phyloP scores from a whole-genome alignment of 2,888 invertebrate genomes.

The Druceiella hillmani region DNA sequence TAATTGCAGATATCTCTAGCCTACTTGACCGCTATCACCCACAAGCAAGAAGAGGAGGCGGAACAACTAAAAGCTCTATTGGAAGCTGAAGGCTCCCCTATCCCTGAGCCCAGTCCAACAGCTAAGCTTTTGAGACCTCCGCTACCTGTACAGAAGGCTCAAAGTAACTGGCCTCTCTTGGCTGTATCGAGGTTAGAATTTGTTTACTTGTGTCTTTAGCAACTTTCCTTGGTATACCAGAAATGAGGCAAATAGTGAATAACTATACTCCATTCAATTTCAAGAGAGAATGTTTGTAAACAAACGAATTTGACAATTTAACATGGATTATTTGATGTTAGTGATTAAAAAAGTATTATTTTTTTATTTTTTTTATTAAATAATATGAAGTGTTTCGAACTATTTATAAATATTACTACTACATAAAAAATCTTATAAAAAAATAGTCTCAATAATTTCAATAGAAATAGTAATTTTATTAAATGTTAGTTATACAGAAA shows the following conservation, averaged over 20 bases:
- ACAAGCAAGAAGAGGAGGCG: slow-evolving; percentile 79
- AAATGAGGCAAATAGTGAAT: background rate
- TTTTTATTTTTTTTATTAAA: too few species aligned
- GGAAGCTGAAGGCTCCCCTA: slow-evolving; percentile 54
- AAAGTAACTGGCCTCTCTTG: slow-evolving; percentile 95
- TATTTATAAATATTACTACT: too few species aligned
- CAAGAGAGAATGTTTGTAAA: too few species aligned
- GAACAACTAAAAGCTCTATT: slow-evolving; percentile 62
- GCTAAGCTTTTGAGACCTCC: slow-evolving; percentile 82
- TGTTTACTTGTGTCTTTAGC: background rate
- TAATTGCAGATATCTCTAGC: slow-evolving; percentile 70
- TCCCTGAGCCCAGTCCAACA: slow-evolving; percentile 67
- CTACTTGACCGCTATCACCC: slow-evolving; percentile 91
- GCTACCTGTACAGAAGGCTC: slow-evolving; percentile 82
- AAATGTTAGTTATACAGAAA: too few species aligned
- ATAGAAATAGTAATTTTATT: too few species aligned
- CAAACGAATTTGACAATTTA: too few species aligned
- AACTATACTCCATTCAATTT: too few species aligned
- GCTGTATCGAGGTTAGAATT: slow-evolving; percentile 72
- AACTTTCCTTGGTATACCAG: background rate
- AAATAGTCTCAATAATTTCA: too few species aligned
- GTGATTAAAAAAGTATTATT: too few species aligned
- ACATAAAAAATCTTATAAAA: too few species aligned
- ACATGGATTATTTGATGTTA: too few species aligned
- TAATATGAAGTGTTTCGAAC: too few species aligned